Evolutionary conservation across 2,797 vertebrate genomes (phyloP), one percentile per base, ranked within the genome.

Genomic region (Falco concolor): DNA sequence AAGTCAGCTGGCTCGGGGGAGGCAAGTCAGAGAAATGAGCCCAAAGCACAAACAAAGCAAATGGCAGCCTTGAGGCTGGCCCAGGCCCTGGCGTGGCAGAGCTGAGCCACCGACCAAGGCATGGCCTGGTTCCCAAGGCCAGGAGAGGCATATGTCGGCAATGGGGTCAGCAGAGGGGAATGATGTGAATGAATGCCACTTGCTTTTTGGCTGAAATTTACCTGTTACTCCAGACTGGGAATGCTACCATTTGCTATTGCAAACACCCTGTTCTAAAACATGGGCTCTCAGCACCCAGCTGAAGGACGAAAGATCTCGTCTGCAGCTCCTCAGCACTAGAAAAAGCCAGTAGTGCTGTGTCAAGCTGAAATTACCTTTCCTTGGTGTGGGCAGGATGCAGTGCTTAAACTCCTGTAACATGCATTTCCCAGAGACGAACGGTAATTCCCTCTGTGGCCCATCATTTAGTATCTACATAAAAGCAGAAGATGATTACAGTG

Each of bases 381-480:
- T 69, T 27, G 44, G 73, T 82, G 70, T 36, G 70, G 83, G 84
- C 93, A 95, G 88, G 80, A 86, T 88, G 93, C 77, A 86, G 69
- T 0, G 3, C 77, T 93, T 88, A 54, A 94, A 84, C 70, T 60
- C 86, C 84, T 88, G 34, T 80, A 84, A 82, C 67, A 49, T 36
- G 60, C 78, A 72, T 89, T 92, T 95, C 86, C 69, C 74, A 70
- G 78, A 86, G 75, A 87, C 5, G 42, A 95, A 90, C 52, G 68
- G 56, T 67, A 95, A 86, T 56, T 93, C 90, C 89, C 91, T 87
- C 80, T 52, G 84, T 70, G 86, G 78, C 56, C 67, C 89, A 67
- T 92, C 88, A 79, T 84, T 89, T 92, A 84, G 56, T 76, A 93
- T 84, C 84, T 93, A 49, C 84, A 74, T 90, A 89, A 93, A 96